Evolutionary conservation across 2,113 vertebrate genomes (phyloP).

Genomic region (Paraplagusia blochii): DNA sequence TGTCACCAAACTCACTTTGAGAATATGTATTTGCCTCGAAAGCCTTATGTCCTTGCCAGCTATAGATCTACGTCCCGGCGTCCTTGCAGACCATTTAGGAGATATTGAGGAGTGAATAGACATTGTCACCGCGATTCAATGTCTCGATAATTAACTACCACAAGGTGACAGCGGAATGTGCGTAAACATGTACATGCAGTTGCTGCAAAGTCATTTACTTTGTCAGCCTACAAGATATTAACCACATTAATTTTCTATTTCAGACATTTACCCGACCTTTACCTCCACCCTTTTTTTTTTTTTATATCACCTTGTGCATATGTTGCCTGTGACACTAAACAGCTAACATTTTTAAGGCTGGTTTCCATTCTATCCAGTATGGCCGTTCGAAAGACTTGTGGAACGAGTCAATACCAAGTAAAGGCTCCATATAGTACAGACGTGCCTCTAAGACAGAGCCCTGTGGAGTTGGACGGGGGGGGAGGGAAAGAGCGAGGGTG

Average conservation of each 20-base stretch:
- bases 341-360: conserved; percentile 28
- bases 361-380: conserved; percentile 23
- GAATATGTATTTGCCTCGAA: conserved; percentile 6
- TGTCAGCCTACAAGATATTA: conserved; percentile 8
- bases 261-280: not conserved
- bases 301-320: conserved; percentile 52
- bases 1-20: not conserved
- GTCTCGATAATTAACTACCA: conserved; percentile 35
- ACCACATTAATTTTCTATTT: conserved; percentile 25
- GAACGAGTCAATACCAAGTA: conserved; percentile 67
- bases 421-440: conserved; percentile 79
- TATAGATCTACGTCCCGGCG: conserved; percentile 19
- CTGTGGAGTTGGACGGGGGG: conserved; percentile 43
- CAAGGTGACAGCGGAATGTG: conserved; percentile 28
- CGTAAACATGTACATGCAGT: conserved; percentile 2
- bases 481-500: conserved; percentile 34
- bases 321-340: conserved; percentile 9
- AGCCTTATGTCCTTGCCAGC: conserved; percentile 22
- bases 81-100: not conserved
- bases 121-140: conserved; percentile 1
- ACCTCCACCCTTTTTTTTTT: conserved; percentile 11
- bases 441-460: conserved; percentile 67
- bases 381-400: conserved; percentile 42
- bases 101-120: conserved; percentile 6
- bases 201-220: conserved; percentile 1